phyloP scores from a whole-genome alignment of 2,888 invertebrate species.

The Invenusta paracnida region DNA sequence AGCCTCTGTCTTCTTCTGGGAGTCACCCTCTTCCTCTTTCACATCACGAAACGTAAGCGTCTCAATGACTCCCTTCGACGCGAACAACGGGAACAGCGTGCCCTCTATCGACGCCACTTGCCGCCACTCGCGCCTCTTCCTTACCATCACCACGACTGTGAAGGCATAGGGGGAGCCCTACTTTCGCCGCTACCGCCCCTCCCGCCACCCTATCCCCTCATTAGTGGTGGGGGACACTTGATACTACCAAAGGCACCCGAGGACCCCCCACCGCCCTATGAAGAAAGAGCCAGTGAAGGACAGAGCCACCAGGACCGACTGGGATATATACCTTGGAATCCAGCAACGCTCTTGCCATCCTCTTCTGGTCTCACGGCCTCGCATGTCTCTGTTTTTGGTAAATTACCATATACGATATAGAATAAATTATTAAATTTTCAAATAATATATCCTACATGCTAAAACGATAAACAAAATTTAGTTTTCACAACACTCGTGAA shows the following conservation, averaged over 20 bases:
- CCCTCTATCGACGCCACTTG: background rate
- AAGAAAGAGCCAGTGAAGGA: background rate
- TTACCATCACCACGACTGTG: background rate
- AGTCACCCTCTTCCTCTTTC: conserved; percentile 7
- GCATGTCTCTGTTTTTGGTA: too few relatives aligned
- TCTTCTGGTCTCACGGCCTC: background rate
- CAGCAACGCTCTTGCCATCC: background rate
- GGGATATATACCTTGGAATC: background rate
- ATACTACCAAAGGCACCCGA: background rate
- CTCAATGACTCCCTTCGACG: background rate
- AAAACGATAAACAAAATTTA: too few relatives aligned
- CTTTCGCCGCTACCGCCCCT: too few relatives aligned
- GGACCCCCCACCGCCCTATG: background rate
- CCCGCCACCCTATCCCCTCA: background rate
- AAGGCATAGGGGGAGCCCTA: background rate
- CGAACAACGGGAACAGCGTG: background rate
- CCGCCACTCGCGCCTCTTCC: background rate
- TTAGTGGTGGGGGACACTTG: background rate
- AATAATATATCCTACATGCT: too few relatives aligned
- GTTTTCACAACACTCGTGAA: too few relatives aligned
- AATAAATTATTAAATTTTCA: too few relatives aligned
- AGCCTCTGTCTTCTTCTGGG: background rate
- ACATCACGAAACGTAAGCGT: conserved; percentile 13
- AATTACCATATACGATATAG: too few relatives aligned
- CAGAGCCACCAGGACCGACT: background rate